Evolutionary conservation across 2,797 vertebrate species (phyloP).

Genomic region (Rousettus madagascariensis): DNA sequence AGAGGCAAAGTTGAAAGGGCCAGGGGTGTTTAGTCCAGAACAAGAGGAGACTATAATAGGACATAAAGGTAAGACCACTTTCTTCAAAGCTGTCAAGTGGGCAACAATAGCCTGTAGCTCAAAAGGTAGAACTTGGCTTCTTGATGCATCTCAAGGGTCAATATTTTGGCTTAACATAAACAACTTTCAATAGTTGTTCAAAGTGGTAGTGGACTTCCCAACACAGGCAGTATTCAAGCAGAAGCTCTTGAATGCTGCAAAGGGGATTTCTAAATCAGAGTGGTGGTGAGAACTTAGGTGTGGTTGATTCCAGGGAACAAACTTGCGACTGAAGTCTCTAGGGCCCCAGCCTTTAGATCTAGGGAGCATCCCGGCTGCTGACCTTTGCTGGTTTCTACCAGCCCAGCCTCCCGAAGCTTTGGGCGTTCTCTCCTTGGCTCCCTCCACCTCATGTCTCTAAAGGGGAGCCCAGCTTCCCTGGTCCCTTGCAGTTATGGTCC

Average conservation of each 20-base stretch:
- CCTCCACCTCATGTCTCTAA: background rate
- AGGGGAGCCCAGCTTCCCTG: background rate
- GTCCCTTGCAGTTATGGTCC: accelerated
- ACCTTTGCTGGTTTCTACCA: background rate
- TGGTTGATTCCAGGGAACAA: background rate
- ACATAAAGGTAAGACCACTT: background rate
- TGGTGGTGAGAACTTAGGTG: background rate
- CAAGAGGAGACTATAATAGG: background rate
- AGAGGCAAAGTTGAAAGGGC: background rate
- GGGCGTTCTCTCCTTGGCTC: background rate
- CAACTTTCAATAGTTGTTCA: background rate
- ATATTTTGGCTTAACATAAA: background rate
- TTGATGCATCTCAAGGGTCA: background rate
- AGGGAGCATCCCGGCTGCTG: background rate
- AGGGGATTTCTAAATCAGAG: background rate
- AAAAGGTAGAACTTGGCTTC: background rate
- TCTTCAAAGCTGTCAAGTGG: background rate
- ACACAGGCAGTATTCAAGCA: background rate
- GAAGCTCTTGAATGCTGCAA: background rate
- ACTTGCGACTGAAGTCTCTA: background rate
- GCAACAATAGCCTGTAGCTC: no score
- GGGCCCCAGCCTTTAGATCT: background rate
- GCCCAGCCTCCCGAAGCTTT: background rate
- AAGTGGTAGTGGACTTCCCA: background rate
- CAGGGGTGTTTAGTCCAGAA: background rate